Evolutionary conservation across 2,888 invertebrate species (phyloP), one percentile per base, ranked within the genome.

Genomic region (Trachelus troglodyta): DNA sequence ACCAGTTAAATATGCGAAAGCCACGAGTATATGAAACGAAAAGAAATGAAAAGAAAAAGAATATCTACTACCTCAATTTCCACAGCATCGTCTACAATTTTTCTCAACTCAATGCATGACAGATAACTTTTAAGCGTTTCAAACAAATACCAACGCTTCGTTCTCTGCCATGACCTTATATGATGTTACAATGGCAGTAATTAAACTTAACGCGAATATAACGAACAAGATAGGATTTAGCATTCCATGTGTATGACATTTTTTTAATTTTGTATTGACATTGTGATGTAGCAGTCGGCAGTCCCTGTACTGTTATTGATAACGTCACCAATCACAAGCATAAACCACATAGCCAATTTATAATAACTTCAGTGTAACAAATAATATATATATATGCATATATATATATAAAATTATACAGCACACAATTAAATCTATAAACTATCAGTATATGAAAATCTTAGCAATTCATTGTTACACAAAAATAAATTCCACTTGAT

Each of bases 211-310:
- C 34, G 34, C 30, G 71, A 71, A 30, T 71, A 30, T 34, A 71
- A 71, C 30, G 71, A 75, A 75, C 56, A 31, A 75, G 69, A 31
- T 76, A 30, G 69, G 34, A 69, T 34, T 76, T 34, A 76, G 82
- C 78, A 81, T 87, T 80, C 77, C 82, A 81, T 83, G 80, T 86
- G 83, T 83, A 81, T 85, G 82, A 81, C 81, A 81, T 83, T 75
- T 23, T 23, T 56, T 9, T 80, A 82, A 82, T 81, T 82, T 85
- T 76, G 71, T 83, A 73, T 84, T 83, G 82, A 80, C 81, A 80
- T 87, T 88, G 85, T 86, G 83, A 84, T 83, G 86, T 87, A 86
- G 84, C 87, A 84, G 89, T 89, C 88, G 84, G 85, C 86, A 86
- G 88, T 90, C 89, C 86, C 83, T 79, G 84, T 85, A 82, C 80